phyloP scores from a whole-genome alignment of 2,888 invertebrate genomes.

The Nasonovia ribisnigri region DNA sequence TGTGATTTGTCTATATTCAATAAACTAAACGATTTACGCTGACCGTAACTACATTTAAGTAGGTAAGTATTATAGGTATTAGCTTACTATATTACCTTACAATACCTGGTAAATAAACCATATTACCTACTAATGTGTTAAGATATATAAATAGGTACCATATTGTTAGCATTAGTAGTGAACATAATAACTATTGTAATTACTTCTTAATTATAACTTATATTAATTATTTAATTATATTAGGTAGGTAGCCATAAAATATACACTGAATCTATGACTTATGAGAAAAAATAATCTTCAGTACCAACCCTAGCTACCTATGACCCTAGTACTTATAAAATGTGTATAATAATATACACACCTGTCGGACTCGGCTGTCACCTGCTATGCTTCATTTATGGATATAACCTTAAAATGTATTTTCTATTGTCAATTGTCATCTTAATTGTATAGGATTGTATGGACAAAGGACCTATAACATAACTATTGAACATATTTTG shows the following conservation, averaged over 20 bases:
- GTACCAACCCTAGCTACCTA: not conserved
- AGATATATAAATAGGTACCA: no score
- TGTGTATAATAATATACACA: not conserved
- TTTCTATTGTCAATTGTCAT: not conserved
- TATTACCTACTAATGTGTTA: not conserved
- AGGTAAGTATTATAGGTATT: no score
- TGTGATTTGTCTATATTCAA: not conserved
- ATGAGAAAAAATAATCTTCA: not conserved
- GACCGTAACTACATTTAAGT: not conserved
- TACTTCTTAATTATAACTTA: not conserved
- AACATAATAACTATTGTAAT: not conserved
- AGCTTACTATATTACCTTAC: not conserved
- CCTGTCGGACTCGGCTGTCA: not conserved
- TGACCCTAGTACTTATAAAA: not conserved
- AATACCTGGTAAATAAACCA: not conserved
- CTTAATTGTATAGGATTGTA: not conserved
- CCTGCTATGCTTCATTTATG: not conserved
- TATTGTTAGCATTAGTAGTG: no score
- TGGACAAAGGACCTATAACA: not conserved
- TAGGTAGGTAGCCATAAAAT: not conserved
- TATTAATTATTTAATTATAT: not conserved
- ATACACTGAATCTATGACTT: not conserved
- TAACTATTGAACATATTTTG: not conserved
- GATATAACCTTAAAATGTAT: not conserved
- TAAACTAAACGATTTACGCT: not conserved